Evolutionary conservation across 1,140 invertebrate genomes (phyloP), one percentile per base, ranked within the genome.

Genomic region (Pseudomyrmex flavicornis): DNA sequence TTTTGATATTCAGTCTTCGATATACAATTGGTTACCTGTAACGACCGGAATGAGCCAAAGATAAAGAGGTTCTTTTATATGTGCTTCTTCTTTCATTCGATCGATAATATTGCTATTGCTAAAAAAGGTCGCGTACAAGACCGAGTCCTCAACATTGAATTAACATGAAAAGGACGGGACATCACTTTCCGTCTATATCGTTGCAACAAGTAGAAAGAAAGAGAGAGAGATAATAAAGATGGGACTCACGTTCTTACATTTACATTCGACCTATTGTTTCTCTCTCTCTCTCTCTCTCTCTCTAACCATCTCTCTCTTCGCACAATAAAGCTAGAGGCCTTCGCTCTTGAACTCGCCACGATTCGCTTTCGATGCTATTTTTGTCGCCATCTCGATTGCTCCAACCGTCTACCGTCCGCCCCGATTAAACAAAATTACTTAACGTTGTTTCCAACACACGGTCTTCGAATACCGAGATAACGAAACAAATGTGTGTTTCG

Each of bases 181-280:
- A 77, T 82, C 72, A 77, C 61, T 88, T 89, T 86, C 74, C 86
- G 82, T 82, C 86, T 69, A 65, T 85, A 88, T 89, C 87, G 85
- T 73, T 86, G 89, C 88, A 91, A 52, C 50, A 52, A 52, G 50
- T 13, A 13, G 4, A 35, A 35, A 35, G 35, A 72, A 89, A 84
- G 82, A 62, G 12, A 77, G 61, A 77, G 61, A 75, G 85, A 84
- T 77, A 86, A 93, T 93, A 91, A 89, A 83, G 88, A 93, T 93
- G 91, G 87, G 87, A 90, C 88, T 93, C 93, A 93, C 93, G 92
- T 94, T 90, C 90, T 73, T 76, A 90, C 92, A 94, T 93, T 94
- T 93, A 91, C 92, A 94, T 94, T 93, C 92, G 90, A 92, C 92
- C 92, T 92, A 94, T 94, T 93, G 92, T 93, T 90, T 92, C 82